Evolutionary conservation across 2,797 vertebrate genomes (phyloP).

Genomic region (Loris lydekkerianus): DNA sequence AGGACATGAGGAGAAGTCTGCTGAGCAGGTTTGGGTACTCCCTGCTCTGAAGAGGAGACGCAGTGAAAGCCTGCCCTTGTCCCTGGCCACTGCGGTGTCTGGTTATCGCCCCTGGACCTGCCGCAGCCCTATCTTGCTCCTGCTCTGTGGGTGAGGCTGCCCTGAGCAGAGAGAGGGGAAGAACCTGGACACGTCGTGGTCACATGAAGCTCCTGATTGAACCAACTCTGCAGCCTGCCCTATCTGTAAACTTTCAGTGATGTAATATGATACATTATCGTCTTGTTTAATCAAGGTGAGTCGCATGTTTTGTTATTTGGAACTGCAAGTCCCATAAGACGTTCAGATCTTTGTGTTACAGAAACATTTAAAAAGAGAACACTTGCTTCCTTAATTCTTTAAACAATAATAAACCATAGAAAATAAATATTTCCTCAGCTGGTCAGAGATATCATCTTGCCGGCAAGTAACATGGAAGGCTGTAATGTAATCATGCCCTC

Average conservation of each 20-base stretch:
- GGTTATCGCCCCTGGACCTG: background rate
- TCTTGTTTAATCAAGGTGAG: background rate
- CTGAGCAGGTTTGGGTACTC: background rate
- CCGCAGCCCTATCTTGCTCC: background rate
- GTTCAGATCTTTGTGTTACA: background rate
- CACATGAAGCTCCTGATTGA: background rate
- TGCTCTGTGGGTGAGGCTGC: background rate
- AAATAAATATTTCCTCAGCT: background rate
- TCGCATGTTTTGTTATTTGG: background rate
- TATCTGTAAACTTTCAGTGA: background rate
- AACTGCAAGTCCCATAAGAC: background rate
- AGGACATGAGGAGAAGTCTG: background rate
- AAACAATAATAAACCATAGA: background rate
- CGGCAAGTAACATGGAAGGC: background rate
- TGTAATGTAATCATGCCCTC: background rate
- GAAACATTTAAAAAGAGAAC: slow-evolving; percentile 1
- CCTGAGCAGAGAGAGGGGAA: background rate
- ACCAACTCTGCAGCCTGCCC: background rate
- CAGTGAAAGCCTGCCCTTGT: background rate
- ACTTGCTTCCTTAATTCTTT: slow-evolving; percentile 36
- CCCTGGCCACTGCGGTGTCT: background rate
- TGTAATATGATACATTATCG: background rate
- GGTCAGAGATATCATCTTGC: background rate
- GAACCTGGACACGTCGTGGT: background rate
- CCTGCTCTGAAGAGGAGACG: background rate